Evolutionary conservation across 2,888 invertebrate genomes (phyloP), one percentile per base, ranked within the genome.

Genomic region (Tinea semifulvella): DNA sequence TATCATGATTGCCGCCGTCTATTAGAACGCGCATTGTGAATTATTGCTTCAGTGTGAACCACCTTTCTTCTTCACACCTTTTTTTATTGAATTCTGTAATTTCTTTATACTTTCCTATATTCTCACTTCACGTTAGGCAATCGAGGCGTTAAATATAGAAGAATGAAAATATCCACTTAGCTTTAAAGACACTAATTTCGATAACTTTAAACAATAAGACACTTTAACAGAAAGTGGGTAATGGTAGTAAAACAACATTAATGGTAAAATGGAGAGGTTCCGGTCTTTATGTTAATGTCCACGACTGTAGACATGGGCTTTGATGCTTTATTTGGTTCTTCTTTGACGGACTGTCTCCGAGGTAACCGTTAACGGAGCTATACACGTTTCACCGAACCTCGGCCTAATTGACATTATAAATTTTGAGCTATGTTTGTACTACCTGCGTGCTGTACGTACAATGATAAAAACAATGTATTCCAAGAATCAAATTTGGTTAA

Each of bases 161-260:
- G 11, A 26, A 11, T 26, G 3, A 26, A n/a, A 10, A 26, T 26
- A 26, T n/a, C 7, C 13, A 31, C 31, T 31, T 31, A 31, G 7
- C 31, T 13, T 14, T 14, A 31, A 31, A 31, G 5, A 31, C 31
- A n/a, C 13, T 13, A 14, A 13, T 31, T 31, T 31, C 31, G 14
- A 31, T 31, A 13, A 2, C 2, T 31, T 31, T n/a, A 31, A 31
- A 31, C n/a, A 31, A 18, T 36, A 17, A 36, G 36, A 5, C 36
- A n/a, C 8, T 5, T 36, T 18, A 36, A 36, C 36, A 10, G 36
- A 16, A 36, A 36, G 36, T 18, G 18, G 18, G 36, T 36, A 18
- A 36, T 18, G 13, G 31, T 36, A 18, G 36, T 36, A 36, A 36
- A 36, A 36, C 10, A 18, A 18, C 36, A 36, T 36, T 36, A 36